phyloP scores from a whole-genome alignment of 2,797 vertebrate species.

The Peromyscus nudipes region DNA sequence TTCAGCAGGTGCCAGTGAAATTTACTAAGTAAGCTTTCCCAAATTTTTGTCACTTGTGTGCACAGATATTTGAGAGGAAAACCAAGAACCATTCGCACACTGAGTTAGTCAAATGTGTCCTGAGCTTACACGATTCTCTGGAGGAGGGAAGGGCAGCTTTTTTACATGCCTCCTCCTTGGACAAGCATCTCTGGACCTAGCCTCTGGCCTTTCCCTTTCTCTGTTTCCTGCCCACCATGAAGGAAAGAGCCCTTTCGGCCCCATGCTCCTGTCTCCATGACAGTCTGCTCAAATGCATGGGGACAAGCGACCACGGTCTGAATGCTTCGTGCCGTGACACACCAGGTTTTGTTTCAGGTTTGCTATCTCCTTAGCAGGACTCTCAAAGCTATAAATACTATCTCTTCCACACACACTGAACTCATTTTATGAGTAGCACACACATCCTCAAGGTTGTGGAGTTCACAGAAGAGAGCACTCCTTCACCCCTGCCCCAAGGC shows the following conservation, averaged over 20 bases:
- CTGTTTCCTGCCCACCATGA: neutral
- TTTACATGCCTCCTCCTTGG: neutral
- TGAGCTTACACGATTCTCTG: neutral
- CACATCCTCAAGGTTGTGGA: neutral
- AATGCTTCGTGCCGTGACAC: neutral
- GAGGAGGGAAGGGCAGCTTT: neutral
- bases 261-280: neutral
- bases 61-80: neutral
- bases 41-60: neutral
- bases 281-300: neutral
- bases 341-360: neutral
- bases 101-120: neutral
- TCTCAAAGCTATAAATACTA: neutral
- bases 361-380: neutral
- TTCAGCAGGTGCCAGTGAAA: neutral
- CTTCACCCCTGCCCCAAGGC: conserved; percentile 50
- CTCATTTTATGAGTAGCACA: neutral
- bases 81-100: neutral
- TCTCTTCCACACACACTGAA: neutral
- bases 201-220: neutral
- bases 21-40: neutral
- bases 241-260: neutral
- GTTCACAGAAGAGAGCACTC: neutral
- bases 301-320: neutral
- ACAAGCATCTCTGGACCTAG: neutral